Conservation (phyloP, 2,888 invertebrate species). For the Zootermopsis nevadensis region DNA sequence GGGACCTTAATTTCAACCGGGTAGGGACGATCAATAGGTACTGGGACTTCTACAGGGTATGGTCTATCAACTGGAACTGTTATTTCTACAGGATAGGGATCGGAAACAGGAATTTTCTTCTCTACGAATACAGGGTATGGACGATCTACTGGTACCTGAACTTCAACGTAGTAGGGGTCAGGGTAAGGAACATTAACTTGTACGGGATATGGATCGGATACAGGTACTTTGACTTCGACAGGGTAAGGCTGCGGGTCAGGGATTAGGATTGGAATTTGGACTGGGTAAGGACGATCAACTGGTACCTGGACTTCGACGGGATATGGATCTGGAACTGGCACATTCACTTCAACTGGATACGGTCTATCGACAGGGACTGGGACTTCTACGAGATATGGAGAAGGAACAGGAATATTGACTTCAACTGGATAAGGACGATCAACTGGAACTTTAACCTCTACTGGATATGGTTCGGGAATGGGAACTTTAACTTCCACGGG, state of each 20-base stretch:
- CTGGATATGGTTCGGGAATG: slow-evolving; percentile 35
- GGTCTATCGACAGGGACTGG: slow-evolving; percentile 59
- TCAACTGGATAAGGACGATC: slow-evolving; percentile 26
- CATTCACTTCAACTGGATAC: slow-evolving; percentile 63
- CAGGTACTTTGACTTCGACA: slow-evolving; percentile 73
- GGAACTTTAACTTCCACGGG: slow-evolving; percentile 45
- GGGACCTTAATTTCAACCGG: slow-evolving; percentile 66
- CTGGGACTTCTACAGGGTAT: slow-evolving; percentile 69
- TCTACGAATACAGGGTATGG: slow-evolving; percentile 80
- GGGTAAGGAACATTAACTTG: slow-evolving; percentile 31
- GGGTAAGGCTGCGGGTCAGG: slow-evolving; percentile 63
- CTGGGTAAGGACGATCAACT: slow-evolving; percentile 71
- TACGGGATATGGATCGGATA: slow-evolving; percentile 73
- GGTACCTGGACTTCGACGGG: slow-evolving; percentile 39
- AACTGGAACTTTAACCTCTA: slow-evolving; percentile 43
- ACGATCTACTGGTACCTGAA: slow-evolving; percentile 73
- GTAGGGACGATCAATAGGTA: slow-evolving; percentile 77
- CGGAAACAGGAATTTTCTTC: slow-evolving; percentile 65
- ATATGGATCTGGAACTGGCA: slow-evolving; percentile 42
- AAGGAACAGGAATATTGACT: slow-evolving; percentile 44
- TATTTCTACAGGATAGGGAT: slow-evolving; percentile 40
- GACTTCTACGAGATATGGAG: slow-evolving; percentile 57
- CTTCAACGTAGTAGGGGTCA: slow-evolving; percentile 38
- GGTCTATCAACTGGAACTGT: slow-evolving; percentile 64
- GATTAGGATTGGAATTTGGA: slow-evolving; percentile 70